Conservation (phyloP, 2,888 invertebrate genomes). For the Caenorhabditis becei region DNA sequence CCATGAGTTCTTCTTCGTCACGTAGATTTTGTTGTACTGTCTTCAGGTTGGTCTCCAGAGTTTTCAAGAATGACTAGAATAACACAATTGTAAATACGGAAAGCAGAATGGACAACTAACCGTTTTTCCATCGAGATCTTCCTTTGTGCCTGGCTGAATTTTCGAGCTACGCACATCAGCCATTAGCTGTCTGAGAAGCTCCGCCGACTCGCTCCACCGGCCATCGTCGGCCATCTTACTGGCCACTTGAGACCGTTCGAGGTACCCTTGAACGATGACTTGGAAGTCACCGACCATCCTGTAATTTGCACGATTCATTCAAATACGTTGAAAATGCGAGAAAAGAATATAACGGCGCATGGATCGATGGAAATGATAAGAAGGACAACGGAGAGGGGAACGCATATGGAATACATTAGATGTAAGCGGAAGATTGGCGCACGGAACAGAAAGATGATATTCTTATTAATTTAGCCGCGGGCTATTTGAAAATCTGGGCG, state of each 20-base stretch:
- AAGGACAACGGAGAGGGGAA: background rate
- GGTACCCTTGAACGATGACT: constrained; percentile 25
- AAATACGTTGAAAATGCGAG: background rate
- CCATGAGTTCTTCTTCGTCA: constrained; percentile 30
- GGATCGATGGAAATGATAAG: constrained; percentile 8
- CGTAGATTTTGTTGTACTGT: constrained; percentile 14
- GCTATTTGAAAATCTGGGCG: background rate
- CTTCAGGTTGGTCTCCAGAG: constrained; percentile 32
- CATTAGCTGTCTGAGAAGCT: constrained; percentile 27
- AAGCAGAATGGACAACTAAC: constrained; percentile 7
- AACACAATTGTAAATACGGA: background rate
- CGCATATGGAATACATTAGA: constrained; percentile 35
- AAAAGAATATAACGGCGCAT: constrained; percentile 9
- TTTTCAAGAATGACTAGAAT: constrained; percentile 29
- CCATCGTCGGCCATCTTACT: constrained; percentile 24
- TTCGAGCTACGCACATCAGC: constrained; percentile 20
- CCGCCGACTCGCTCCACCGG: constrained; percentile 26
- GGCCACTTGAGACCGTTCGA: constrained; percentile 31
- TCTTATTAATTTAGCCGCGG: constrained; percentile 12
- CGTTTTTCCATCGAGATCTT: constrained; percentile 34
- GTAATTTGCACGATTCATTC: background rate
- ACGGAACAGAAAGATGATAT: constrained; percentile 12
- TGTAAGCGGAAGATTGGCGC: constrained; percentile 28
- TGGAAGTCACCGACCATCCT: constrained; percentile 36
- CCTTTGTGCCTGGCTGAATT: constrained; percentile 15